Evolutionary conservation across 1,140 invertebrate species (phyloP), one percentile per base, ranked within the genome.

Genomic region (Cherax quadricarinatus): DNA sequence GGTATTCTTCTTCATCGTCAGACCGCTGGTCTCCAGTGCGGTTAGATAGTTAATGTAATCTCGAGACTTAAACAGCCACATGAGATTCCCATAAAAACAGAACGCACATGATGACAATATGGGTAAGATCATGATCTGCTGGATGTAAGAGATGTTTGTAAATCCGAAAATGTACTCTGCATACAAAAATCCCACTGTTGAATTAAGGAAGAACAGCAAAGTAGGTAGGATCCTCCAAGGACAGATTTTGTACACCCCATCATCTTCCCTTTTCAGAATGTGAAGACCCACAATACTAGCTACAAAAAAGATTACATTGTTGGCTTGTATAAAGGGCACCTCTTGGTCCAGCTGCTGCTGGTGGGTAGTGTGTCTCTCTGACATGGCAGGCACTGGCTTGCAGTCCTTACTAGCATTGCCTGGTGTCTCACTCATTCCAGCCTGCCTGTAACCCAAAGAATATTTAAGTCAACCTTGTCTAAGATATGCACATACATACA

Each of bases 31-130:
- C 30, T 85, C 83, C 41, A 85, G 62, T 70, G 18, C 60, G 2
- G 83, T 70, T 4, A 85, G 41, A 12, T 85, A 85, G 9, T 85
- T 48, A 16, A 85, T 30, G 62, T 70, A 85, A 48, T 85, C 30
- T 48, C 70, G 62, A 57, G 6, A 41, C 14, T 18, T 30, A 7
- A 0, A 16, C 5, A 85, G 10, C 5, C 6, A 16, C 24, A 53
- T 5, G 30, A 30, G 12, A 60, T 85, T 70, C 49, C 6, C 83
- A 16, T 70, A 62, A 70, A 85, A 49, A 53, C 62, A 66, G 70
- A 85, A 85, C 4, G 9, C 9, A 41, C 57, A 70, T 4, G 60
- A 60, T 18, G 21, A 85, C 24, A 41, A 4, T 41, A 85, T 41
- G 4, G 83, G 83, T 30, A 70, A 24, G 0, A 85, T 7, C 83